Base-by-base conservation (phyloP, 2,113 vertebrate genomes). In the Speoplatyrhinus poulsoni region DNA sequence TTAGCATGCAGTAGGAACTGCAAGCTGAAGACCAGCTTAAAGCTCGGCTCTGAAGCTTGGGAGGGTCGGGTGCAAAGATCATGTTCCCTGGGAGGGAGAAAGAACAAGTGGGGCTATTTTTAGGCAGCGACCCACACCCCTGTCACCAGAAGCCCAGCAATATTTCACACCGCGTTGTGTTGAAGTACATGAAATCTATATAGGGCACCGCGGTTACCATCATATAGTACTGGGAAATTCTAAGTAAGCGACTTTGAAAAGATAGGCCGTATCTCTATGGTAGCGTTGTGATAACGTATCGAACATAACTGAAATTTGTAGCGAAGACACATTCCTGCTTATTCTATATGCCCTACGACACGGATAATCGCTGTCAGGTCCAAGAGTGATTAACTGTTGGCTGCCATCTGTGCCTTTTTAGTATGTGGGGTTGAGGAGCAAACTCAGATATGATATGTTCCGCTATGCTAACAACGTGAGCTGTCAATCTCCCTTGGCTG, bases 21-120 rank as follows among this genome's bases (percentile, higher is more conserved):
- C 61, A 36, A 16, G 11, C n/a, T n/a, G n/a, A n/a, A n/a, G 26
- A 26, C 17, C 0, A 66, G 56, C 82, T 89, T 75, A 89, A 84
- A 87, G 86, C 62, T n/a, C 50, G 61, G 49, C 81, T 85, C 69
- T 78, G 55, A 88, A 73, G 67, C 46, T 66, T 68, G 72, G 15
- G 65, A 68, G 72, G 85, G 80, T 89, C 82, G 82, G 83, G 67
- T 76, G 85, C 65, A 82, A 60, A 69, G 47, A 62, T 65, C 63
- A 73, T 63, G 83, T 65, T 68, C 65, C 82, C 63, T 55, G 48
- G 62, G 63, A 76, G 73, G 61, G 2, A 75, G 63, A 58, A 72
- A 76, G 60, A 75, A 62, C 61, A 71, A 62, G 73, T 70, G 9
- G 48, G 32, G 65, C 72, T 90, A 90, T 90, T 82, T 90, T 85